Evolutionary conservation across 2,888 invertebrate genomes (phyloP).

Genomic region (Osmoderma eremita): DNA sequence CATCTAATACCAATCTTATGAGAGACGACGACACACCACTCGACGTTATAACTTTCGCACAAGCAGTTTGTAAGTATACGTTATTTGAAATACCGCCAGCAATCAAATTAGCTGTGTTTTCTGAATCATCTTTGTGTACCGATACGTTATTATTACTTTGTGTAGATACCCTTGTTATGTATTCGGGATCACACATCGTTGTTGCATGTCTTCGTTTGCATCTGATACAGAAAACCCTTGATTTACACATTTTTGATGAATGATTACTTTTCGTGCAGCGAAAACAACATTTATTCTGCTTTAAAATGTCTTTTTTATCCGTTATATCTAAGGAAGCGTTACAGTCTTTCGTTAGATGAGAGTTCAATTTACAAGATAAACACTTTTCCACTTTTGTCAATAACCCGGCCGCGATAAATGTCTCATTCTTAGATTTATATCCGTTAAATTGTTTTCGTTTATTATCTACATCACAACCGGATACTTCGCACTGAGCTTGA

Average conservation of each 20-base stretch:
- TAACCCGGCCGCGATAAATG: conserved; percentile 2
- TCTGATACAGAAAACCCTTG: background rate
- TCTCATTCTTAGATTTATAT: background rate
- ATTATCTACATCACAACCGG: background rate
- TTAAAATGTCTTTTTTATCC: conserved; percentile 11
- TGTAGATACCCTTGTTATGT: background rate
- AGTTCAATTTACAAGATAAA: background rate
- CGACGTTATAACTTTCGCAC: background rate
- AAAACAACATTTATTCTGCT: background rate
- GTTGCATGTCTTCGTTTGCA: conserved; percentile 1
- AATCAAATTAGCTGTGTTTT: too few species aligned
- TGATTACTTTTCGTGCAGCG: conserved; percentile 8
- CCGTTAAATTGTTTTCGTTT: background rate
- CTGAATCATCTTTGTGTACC: too few species aligned
- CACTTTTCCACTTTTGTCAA: too few species aligned
- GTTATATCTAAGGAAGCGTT: background rate
- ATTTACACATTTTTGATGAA: conserved; percentile 5
- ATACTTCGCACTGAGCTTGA: background rate
- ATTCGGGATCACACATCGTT: background rate
- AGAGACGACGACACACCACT: background rate
- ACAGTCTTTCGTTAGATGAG: background rate
- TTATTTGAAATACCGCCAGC: too few species aligned
- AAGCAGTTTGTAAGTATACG: background rate
- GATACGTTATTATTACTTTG: too few species aligned
- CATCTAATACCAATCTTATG: background rate